Conservation (phyloP, 1,140 invertebrate genomes). For the Caenorhabditis brenneri region DNA sequence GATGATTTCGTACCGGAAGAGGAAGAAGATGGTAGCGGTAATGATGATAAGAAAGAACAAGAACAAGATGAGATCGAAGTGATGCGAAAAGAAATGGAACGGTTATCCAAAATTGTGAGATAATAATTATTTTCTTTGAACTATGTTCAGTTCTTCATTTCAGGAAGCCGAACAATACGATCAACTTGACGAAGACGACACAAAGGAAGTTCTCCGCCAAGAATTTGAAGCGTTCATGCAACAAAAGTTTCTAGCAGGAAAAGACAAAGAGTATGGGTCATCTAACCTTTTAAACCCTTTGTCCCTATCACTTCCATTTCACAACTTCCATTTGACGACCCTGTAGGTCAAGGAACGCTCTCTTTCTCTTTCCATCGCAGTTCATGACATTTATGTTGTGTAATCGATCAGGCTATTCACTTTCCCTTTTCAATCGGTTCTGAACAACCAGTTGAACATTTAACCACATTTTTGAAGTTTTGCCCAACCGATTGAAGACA, state of each 20-base stretch:
- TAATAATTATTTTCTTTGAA: background rate
- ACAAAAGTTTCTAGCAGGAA: conserved; percentile 82
- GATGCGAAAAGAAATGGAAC: conserved; percentile 55
- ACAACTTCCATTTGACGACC: background rate
- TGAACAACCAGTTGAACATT: too few species aligned
- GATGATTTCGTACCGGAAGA: conserved; percentile 56
- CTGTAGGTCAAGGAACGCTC: background rate
- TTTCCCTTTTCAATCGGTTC: too few species aligned
- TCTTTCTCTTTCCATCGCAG: too few species aligned
- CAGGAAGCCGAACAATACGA: conserved; percentile 36
- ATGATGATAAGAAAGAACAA: conserved; percentile 58
- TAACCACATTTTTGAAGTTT: too few species aligned
- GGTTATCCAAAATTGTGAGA: conserved; percentile 41
- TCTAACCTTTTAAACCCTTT: background rate
- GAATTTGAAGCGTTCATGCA: conserved; percentile 89
- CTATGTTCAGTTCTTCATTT: too few species aligned
- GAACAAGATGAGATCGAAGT: conserved; percentile 58
- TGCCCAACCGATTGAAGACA: too few species aligned
- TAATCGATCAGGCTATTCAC: too few species aligned
- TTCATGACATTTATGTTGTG: too few species aligned
- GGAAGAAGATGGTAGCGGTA: conserved; percentile 57
- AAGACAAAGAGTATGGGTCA: conserved; percentile 75
- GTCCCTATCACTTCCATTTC: too few species aligned
- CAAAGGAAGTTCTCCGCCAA: conserved; percentile 75
- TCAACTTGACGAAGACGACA: conserved; percentile 48